These are phyloP conservation scores for Deilephila porcellus DNA, from an alignment of 2,888 invertebrate genomes.

Conservation along the genomic window DNA sequence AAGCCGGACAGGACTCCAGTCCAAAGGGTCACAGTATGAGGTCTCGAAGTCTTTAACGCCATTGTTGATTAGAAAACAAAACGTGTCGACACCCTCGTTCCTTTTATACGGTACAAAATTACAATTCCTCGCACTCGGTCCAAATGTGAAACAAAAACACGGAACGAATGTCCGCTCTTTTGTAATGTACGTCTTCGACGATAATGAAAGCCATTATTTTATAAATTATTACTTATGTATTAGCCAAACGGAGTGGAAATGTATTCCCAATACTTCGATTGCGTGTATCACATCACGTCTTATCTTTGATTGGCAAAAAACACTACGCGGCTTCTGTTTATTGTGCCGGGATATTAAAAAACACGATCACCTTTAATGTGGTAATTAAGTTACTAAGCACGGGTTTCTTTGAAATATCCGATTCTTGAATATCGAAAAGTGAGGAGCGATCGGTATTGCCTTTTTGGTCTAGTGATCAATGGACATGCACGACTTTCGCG, in stretches of 20 bases:
- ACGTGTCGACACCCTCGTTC: constrained; percentile 82
- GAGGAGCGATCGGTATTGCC: constrained; percentile 63
- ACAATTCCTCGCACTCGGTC: constrained; percentile 68
- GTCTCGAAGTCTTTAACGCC: constrained; percentile 66
- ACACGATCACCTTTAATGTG: background rate
- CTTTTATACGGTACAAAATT: constrained; percentile 72
- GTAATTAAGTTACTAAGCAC: constrained; percentile 12
- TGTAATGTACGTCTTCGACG: constrained; percentile 60
- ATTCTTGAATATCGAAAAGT: constrained; percentile 54
- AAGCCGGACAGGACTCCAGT: constrained; percentile 65
- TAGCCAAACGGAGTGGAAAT: background rate
- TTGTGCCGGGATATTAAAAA: background rate
- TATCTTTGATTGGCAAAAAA: constrained; percentile 27
- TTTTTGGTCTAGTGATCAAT: constrained; percentile 73
- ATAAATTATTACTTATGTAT: constrained; percentile 56
- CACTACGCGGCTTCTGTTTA: constrained; percentile 17
- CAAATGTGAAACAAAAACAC: constrained; percentile 69
- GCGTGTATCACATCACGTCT: constrained; percentile 22
- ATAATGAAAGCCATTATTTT: constrained; percentile 76
- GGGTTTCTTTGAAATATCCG: constrained; percentile 18
- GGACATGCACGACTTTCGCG: constrained; percentile 82
- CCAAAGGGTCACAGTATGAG: constrained; percentile 78
- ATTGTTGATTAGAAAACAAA: constrained; percentile 81
- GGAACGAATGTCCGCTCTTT: constrained; percentile 70
- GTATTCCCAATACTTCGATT: constrained; percentile 9